Conservation (phyloP, 2,797 vertebrate species). For the Poeciliopsis gracilis region DNA sequence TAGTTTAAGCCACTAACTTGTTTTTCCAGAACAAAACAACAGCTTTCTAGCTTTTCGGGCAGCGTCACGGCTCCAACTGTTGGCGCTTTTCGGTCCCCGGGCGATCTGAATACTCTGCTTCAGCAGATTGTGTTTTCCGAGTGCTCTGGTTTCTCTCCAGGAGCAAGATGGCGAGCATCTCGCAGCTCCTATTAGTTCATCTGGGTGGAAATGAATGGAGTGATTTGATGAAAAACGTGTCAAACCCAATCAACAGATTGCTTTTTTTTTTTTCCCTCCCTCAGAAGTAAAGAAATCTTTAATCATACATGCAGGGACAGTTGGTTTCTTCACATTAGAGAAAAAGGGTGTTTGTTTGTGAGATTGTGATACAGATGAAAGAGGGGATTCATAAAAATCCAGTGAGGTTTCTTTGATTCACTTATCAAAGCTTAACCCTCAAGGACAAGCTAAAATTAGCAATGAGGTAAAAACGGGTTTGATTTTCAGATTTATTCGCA, state of each 20-base stretch:
- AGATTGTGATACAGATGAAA: background rate
- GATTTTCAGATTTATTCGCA: background rate
- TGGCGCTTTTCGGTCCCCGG: constrained; percentile 4
- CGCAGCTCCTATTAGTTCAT: constrained; percentile 10
- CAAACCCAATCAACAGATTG: constrained; percentile 24
- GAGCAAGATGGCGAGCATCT: background rate
- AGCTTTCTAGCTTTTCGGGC: constrained; percentile 7
- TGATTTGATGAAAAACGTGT: constrained; percentile 20
- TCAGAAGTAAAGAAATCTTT: constrained; percentile 34
- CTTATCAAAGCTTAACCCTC: background rate
- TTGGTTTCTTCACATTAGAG: constrained; percentile 2
- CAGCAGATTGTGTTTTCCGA: background rate
- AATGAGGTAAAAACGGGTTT: background rate
- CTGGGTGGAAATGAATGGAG: constrained; percentile 17
- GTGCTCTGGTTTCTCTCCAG: background rate
- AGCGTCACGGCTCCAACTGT: background rate
- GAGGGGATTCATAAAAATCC: background rate
- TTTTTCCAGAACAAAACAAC: constrained; percentile 17
- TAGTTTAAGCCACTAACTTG: background rate
- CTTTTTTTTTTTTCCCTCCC: background rate
- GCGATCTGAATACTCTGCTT: background rate
- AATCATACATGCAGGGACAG: background rate
- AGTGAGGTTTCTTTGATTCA: background rate
- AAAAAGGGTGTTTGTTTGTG: background rate
- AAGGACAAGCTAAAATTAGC: background rate